Conservation (phyloP, 2,888 invertebrate genomes). For the Lottia scabra region DNA sequence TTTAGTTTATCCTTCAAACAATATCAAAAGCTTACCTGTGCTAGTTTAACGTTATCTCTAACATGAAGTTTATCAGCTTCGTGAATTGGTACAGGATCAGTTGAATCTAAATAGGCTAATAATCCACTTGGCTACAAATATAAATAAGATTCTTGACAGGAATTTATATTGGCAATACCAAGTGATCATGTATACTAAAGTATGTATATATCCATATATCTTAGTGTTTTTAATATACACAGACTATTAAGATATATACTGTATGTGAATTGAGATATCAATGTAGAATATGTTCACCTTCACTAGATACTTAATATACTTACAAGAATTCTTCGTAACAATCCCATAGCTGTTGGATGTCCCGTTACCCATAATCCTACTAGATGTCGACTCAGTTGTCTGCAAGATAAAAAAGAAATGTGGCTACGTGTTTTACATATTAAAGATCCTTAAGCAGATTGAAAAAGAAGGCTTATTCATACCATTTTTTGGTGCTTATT, state of each 20-base stretch:
- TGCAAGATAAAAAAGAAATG: constrained; percentile 27
- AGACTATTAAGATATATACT: too few species aligned
- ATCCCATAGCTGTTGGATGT: constrained; percentile 88
- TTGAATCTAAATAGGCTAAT: constrained; percentile 87
- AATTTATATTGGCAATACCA: too few species aligned
- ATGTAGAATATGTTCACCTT: too few species aligned
- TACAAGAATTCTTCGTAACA: constrained; percentile 90
- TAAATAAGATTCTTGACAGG: not conserved
- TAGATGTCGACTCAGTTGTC: constrained; percentile 91
- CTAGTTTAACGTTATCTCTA: constrained; percentile 94
- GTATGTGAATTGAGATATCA: too few species aligned
- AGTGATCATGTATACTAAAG: too few species aligned
- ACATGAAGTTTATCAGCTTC: constrained; percentile 72
- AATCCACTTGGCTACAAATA: constrained; percentile 87
- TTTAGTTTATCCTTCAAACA: too few species aligned
- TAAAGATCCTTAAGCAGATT: too few species aligned
- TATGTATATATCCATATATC: too few species aligned
- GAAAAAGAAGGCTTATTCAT: too few species aligned
- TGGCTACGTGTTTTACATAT: too few species aligned
- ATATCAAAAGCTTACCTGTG: constrained; percentile 73
- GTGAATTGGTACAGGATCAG: constrained; percentile 82
- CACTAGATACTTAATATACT: constrained; percentile 51
- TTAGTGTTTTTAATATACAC: too few species aligned
- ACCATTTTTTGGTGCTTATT: too few species aligned
- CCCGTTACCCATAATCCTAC: constrained; percentile 97